Evolutionary conservation across 2,113 vertebrate species (phyloP), one percentile per base, ranked within the genome.

Genomic region (Macrotus californicus): DNA sequence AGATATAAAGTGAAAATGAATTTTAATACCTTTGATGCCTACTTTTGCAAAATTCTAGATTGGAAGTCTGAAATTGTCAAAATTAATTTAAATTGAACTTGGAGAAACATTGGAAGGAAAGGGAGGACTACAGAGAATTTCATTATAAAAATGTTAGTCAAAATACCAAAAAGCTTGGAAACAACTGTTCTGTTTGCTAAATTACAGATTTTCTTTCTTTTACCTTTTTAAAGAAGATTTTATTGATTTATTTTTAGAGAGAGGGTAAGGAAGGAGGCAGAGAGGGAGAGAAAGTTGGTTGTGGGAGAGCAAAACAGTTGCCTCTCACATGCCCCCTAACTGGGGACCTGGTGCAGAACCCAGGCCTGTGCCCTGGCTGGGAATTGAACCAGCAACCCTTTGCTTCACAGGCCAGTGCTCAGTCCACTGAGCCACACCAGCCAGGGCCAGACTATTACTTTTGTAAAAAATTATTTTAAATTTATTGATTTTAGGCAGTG

Each of bases 41-140:
- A 21, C 9, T 93, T 96, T 87, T 95, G 52, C 19, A 89, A 76
- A 92, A 81, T 94, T 94, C 50, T 64, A 76, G 73, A 66, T 94
- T 87, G 39, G 12, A 79, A 89, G 56, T 85, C 18, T 90, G 29
- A 95, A 82, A 41, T 41, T 79, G 94, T 93, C 34, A 75, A 91
- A 86, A 59, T 76, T 69, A 75, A 52, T 43, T 86, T 93, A 76
- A 90, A 70, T 64, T 87, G 94, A 87, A 66, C 22, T 96, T 95
- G 72, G 72, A 85, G 72, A 89, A 86, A 46, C 9, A 43, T 14
- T 96, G 80, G 26, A 64, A 88, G 54, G 34, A 77, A 52, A 88
- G 31, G 15, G 29, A 94, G 50, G 21, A 13, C 70, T 94, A 50
- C 11, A 81, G 66, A 66, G 26, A 50, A 46, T 87, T 81, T 92